Base-by-base conservation (phyloP, 2,888 invertebrate genomes). In the Noctua fimbriata region DNA sequence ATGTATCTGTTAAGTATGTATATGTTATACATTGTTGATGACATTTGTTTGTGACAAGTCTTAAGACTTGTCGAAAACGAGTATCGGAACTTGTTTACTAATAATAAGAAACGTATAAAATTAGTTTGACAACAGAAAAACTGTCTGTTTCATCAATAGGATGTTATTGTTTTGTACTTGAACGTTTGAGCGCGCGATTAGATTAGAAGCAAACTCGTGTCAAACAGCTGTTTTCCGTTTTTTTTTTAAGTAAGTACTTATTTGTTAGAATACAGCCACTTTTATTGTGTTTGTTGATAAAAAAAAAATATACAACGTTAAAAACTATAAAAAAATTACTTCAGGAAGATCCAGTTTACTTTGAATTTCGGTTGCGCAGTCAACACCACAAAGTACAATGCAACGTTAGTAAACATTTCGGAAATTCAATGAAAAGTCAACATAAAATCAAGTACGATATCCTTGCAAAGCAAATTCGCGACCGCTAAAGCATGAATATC, bases 221-320 rank as follows among this genome's bases (percentile, higher is more conserved):
- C 1, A 36, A 78, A 73, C 72, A 85, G 69, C 79, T 82, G 79
- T 58, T 69, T 14, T 55, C 7, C 24, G 9, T 66, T 47, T 49
- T 69, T 76, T 73, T 66, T 75, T 14, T 16, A n/a, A n/a, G 36
- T 16, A n/a, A n/a, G 36, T 55, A n/a, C 1, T 7, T 24, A 21
- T 47, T 55, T 24, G 0, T 28, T 47, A 36, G 1, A 44, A 65
- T 36, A 65, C 36, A 18, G 55, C 5, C 7, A 9, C 12, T 47
- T 36, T 18, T 65, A 24, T 36, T 41, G 47, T 49, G 63, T 44
- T 78, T 65, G 49, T 58, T 63, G 63, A 21, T 63, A 10, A 1
- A 60, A 63, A 63, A 1, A 28, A 60, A 58, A 58, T 6, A 16
- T 60, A 60, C 28, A 60, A n/a, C n/a, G n/a, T 14, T 55, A 55